These are phyloP conservation scores for Erithacus rubecula DNA, from an alignment of 2,797 vertebrate species.

Conservation along the genomic window DNA sequence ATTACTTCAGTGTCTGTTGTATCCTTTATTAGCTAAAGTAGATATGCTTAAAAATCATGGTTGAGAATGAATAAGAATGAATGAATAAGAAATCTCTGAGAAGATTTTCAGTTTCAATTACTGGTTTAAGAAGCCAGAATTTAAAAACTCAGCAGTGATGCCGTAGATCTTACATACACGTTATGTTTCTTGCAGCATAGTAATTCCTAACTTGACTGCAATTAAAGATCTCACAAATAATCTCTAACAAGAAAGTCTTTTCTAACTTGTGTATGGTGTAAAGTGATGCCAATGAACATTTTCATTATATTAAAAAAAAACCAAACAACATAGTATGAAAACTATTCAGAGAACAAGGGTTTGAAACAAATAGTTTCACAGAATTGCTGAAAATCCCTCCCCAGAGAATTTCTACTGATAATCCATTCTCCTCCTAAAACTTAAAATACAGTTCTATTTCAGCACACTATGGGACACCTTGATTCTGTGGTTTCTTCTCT, in stretches of 20 bases:
- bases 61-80: too few species aligned
- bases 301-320: not conserved
- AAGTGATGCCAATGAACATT: not conserved
- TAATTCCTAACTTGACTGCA: not conserved
- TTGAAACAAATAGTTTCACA: not conserved
- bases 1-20: not conserved
- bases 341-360: not conserved
- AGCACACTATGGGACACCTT: not conserved
- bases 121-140: not conserved
- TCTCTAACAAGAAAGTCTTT: not conserved
- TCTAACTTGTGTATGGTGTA: not conserved
- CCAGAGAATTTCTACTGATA: not conserved
- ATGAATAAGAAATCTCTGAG: not conserved
- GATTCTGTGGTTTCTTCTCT: not conserved
- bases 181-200: not conserved
- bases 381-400: not conserved
- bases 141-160: not conserved
- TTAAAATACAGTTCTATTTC: not conserved
- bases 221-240: not conserved
- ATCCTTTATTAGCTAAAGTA: not conserved
- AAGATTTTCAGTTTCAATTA: not conserved
- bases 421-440: not conserved
- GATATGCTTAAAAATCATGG: not conserved
- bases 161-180: not conserved
- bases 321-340: not conserved